Base-by-base conservation (phyloP, 2,113 vertebrate genomes). In the Cololabis saira region DNA sequence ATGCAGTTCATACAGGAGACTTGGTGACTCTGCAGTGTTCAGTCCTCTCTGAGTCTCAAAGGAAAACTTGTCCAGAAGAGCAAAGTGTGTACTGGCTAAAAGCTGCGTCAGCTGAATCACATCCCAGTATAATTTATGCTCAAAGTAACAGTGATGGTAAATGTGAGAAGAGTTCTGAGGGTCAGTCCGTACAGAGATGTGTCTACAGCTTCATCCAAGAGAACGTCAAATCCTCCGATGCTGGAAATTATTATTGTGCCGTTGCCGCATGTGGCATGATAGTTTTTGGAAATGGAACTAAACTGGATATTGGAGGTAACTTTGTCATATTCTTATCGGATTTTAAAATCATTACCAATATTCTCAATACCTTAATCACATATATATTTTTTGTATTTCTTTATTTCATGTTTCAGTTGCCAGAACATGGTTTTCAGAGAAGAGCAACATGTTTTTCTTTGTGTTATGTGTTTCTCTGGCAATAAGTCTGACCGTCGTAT, bases 211-310 rank as follows among this genome's bases (percentile, higher is more conserved):
- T 90, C 22, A 65, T 68, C 22, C 87, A 71, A 66, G 71, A 12
- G 18, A 77, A 64, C 1, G 8, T 59, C 17, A 48, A 16, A 40
- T 40, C 50, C 2, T 63, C 49, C 27, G 75, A 89, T 49, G 22
- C 58, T 50, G 86, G 68, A 16, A 85, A 53, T 8, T 90, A 87
- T 52, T 82, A 87, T 43, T 88, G 86, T 55, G 86, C 86, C 55
- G 70, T 84, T 40, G 69, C 13, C 37, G 24, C 53, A 24, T 89
- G 81, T 78, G 85, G 83, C 51, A 40, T 49, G 5, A 65, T 88
- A 30, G 4, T 84, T 11, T 15, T 88, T 57, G 86, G 86, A 1
- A 33, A 74, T 14, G 87, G 87, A 55, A 74, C 72, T 15, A 58
- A 30, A 51, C 1, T 86, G 27, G 16, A 73, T 27, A 27, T 27